Conservation (phyloP, 2,113 vertebrate genomes). For the Apodemus speciosus region DNA sequence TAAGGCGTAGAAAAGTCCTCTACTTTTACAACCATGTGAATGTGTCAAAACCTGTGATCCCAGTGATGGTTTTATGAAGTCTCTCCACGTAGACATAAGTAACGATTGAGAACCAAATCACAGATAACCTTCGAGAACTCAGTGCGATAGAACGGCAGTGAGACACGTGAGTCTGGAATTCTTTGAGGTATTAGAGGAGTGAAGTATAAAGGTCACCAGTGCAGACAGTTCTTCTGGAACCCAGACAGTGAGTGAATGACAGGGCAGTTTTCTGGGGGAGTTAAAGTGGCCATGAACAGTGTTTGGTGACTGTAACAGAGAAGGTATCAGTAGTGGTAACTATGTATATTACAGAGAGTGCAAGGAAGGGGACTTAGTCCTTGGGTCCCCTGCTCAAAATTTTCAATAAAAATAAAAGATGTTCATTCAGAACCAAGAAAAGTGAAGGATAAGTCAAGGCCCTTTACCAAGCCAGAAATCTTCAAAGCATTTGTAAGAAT, state of each 20-base stretch:
- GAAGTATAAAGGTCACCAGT: neutral
- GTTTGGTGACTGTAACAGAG: neutral
- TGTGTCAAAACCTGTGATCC: neutral
- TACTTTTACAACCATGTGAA: neutral
- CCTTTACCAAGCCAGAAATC: constrained; percentile 39
- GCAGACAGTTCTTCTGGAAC: neutral
- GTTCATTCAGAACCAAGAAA: neutral
- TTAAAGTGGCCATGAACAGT: neutral
- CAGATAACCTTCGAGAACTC: neutral
- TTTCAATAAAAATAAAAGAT: neutral
- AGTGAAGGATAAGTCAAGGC: neutral
- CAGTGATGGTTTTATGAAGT: neutral
- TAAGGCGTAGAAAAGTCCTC: too few relatives aligned
- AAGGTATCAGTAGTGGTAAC: neutral
- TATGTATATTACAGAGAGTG: neutral
- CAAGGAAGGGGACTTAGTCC: neutral
- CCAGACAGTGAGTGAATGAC: too few relatives aligned
- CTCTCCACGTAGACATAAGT: neutral
- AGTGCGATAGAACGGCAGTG: neutral
- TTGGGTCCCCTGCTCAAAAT: neutral
- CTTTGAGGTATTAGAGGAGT: neutral
- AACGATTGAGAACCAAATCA: neutral
- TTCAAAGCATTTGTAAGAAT: constrained; percentile 63
- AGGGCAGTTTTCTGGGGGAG: neutral
- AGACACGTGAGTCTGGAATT: neutral